These are phyloP conservation scores for Agapornis canus DNA, from an alignment of 2,797 vertebrate species.

Conservation along the genomic window DNA sequence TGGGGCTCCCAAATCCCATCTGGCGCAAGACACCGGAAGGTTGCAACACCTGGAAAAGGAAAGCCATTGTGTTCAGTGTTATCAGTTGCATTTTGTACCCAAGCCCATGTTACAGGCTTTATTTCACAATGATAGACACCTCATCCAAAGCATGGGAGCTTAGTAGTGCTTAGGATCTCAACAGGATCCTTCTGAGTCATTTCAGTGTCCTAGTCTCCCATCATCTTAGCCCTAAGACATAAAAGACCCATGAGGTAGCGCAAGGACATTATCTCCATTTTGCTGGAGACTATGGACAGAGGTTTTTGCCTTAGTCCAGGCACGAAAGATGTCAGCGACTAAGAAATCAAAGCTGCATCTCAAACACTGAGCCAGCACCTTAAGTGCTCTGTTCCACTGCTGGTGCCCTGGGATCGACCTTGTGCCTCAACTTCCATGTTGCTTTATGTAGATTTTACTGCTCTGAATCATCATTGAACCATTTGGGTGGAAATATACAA, in stretches of 20 bases:
- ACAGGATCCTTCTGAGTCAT: background rate
- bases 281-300: background rate
- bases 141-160: background rate
- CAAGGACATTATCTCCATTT: background rate
- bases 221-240: background rate
- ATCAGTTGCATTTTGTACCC: background rate
- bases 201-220: background rate
- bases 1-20: slow-evolving; percentile 92
- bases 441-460: background rate
- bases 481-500: background rate
- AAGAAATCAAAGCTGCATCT: background rate
- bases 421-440: background rate
- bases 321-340: background rate
- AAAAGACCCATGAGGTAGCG: background rate
- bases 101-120: background rate
- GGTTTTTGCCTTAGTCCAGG: background rate
- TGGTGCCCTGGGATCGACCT: background rate
- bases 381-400: background rate
- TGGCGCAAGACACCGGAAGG: slow-evolving; percentile 86
- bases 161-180: background rate
- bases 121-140: background rate
- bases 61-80: background rate
- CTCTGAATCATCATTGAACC: background rate
- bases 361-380: background rate
- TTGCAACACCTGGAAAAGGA: slow-evolving; percentile 84